These are phyloP conservation scores for Chamaea fasciata DNA, from an alignment of 2,113 vertebrate genomes.

Conservation along the genomic window DNA sequence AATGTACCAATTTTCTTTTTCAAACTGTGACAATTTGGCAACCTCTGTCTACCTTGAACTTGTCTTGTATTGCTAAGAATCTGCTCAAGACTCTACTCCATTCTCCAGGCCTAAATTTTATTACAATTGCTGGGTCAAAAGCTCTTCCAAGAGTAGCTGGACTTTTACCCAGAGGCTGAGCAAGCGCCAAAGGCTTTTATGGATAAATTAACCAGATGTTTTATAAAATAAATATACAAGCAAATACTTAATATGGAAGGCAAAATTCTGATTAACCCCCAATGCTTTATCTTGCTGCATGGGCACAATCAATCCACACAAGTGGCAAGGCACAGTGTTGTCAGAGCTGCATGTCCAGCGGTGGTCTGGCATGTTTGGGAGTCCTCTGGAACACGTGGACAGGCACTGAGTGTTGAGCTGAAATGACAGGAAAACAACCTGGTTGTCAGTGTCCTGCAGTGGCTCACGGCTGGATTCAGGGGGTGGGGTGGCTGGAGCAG, in stretches of 20 bases:
- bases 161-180: not conserved
- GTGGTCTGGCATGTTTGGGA: accelerated
- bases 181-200: not conserved
- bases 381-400: not conserved
- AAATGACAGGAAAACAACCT: not conserved
- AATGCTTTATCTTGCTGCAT: not conserved
- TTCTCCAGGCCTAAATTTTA: not conserved
- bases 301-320: not conserved
- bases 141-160: not conserved
- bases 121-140: not conserved
- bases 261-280: not conserved
- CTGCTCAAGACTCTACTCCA: not conserved
- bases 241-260: not conserved
- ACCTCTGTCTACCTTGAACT: not conserved
- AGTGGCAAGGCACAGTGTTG: not conserved
- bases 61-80: not conserved
- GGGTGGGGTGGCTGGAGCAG: not conserved
- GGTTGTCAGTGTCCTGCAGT: not conserved
- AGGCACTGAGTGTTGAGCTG: not conserved
- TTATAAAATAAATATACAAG: not conserved
- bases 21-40: conserved; percentile 1
- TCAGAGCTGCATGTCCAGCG: not conserved
- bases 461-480: not conserved
- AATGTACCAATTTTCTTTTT: conserved; percentile 20
- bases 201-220: not conserved